Conservation (phyloP, 2,888 invertebrate species). For the Hylaea fasciaria region DNA sequence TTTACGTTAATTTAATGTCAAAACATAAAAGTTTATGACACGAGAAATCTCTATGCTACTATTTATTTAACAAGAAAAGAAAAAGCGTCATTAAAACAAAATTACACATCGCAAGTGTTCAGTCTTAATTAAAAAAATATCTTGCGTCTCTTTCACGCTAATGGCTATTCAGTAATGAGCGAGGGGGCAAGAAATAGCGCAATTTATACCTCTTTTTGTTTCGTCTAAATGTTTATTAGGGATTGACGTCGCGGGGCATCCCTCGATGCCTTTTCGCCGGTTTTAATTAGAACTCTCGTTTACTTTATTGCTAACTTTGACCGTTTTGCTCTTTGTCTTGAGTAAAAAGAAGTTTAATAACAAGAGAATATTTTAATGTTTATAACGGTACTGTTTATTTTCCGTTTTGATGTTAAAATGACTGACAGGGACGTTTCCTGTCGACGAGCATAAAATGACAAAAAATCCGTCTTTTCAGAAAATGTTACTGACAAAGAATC, state of each 20-base stretch:
- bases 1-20: slow-evolving; percentile 15
- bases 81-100: slow-evolving; percentile 53
- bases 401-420: neutral
- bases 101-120: slow-evolving; percentile 56
- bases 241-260: slow-evolving; percentile 53
- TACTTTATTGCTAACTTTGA: slow-evolving; percentile 52
- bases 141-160: slow-evolving; percentile 45
- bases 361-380: slow-evolving; percentile 41
- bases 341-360: slow-evolving; percentile 58
- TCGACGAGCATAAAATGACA: neutral
- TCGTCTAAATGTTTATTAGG: slow-evolving; percentile 51
- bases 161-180: slow-evolving; percentile 46
- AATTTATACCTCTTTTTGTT: slow-evolving; percentile 53
- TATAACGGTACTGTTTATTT: slow-evolving; percentile 32
- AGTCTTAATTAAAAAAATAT: slow-evolving; percentile 58
- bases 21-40: slow-evolving; percentile 2
- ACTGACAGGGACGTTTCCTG: neutral
- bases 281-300: slow-evolving; percentile 59
- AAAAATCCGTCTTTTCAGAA: too few species aligned
- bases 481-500: too few species aligned
- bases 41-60: slow-evolving; percentile 29
- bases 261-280: slow-evolving; percentile 51
- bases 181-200: slow-evolving; percentile 44
- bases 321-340: slow-evolving; percentile 53
- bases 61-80: slow-evolving; percentile 44